Evolutionary conservation across 2,797 vertebrate species (phyloP).

Genomic region (Erpetoichthys calabaricus): DNA sequence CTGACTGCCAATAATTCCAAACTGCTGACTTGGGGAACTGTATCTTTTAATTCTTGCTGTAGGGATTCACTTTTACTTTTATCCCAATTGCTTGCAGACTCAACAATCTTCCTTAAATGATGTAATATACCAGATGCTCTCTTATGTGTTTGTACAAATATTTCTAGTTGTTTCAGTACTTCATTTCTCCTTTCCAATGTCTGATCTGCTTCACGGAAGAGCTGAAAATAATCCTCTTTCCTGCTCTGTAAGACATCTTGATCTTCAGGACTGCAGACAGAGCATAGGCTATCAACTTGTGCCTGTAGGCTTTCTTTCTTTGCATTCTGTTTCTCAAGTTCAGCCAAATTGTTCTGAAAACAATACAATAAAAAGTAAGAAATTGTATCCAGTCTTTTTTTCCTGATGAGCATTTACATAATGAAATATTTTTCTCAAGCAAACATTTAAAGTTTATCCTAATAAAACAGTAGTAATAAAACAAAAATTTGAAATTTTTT

Average conservation of each 20-base stretch:
- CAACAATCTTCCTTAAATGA: constrained; percentile 53
- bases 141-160: constrained; percentile 52
- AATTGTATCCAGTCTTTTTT: not conserved
- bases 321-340: constrained; percentile 45
- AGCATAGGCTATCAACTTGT: constrained; percentile 45
- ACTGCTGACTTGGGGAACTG: constrained; percentile 50
- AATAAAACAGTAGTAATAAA: no score
- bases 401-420: not conserved
- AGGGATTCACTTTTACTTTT: constrained; percentile 61
- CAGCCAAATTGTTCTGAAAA: constrained; percentile 54
- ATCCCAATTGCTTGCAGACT: constrained; percentile 65
- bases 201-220: constrained; percentile 63
- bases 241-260: constrained; percentile 57
- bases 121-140: constrained; percentile 34
- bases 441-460: no score
- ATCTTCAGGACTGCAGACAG: constrained; percentile 52
- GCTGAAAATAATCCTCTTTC: constrained; percentile 68
- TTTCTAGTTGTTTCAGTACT: constrained; percentile 46
- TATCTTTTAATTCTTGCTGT: constrained; percentile 45
- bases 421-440: not conserved
- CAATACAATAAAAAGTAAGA: constrained; percentile 4
- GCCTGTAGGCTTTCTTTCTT: constrained; percentile 48
- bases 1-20: constrained; percentile 60
- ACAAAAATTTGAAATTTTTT: no score
- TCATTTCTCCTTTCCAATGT: constrained; percentile 55